These are phyloP conservation scores for Chloropsis cyanopogon DNA, from an alignment of 2,113 vertebrate genomes.

Conservation along the genomic window DNA sequence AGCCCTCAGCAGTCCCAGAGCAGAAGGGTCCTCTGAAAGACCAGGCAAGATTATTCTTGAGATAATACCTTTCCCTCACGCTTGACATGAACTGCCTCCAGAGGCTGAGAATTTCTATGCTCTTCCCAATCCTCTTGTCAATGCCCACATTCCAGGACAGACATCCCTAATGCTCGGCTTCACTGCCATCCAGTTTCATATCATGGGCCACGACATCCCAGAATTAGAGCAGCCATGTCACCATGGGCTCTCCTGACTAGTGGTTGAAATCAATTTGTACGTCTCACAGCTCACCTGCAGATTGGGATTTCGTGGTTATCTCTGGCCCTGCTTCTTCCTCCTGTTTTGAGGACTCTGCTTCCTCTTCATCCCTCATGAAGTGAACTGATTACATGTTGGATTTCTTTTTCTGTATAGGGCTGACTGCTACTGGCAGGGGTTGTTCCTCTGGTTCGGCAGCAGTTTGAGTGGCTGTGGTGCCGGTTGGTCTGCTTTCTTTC, in stretches of 20 bases:
- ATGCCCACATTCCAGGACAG: not conserved
- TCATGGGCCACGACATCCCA: accelerated
- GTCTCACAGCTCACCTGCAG: not conserved
- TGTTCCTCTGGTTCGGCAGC: not conserved
- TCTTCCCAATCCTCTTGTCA: not conserved
- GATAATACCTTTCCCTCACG: not conserved
- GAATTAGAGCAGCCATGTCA: not conserved
- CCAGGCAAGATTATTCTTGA: not conserved
- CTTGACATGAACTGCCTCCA: not conserved
- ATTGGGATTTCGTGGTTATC: accelerated
- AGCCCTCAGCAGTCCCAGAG: not conserved
- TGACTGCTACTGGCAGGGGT: not conserved
- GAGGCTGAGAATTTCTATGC: not conserved
- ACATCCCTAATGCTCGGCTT: not conserved
- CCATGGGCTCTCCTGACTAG: not conserved
- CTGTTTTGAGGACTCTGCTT: not conserved
- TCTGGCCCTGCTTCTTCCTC: not conserved
- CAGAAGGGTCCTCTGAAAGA: not conserved
- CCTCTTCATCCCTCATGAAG: not conserved
- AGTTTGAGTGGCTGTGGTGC: not conserved
- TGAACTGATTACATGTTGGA: not conserved
- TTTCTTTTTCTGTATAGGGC: not conserved
- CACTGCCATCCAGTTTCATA: not conserved
- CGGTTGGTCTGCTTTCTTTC: not conserved
- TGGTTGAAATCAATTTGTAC: not conserved